phyloP scores from a whole-genome alignment of 2,797 vertebrate species.

The Nasua narica region DNA sequence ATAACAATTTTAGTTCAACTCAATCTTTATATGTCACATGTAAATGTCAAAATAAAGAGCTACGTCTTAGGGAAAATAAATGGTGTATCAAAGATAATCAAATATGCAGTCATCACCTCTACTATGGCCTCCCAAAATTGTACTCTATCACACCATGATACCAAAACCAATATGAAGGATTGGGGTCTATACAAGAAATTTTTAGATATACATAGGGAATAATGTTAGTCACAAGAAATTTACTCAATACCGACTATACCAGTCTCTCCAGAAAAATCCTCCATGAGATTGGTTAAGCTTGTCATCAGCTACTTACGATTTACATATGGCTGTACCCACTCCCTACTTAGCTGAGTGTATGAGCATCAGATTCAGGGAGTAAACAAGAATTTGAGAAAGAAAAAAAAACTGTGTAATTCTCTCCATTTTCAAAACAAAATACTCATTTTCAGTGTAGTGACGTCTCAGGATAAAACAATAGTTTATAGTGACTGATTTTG shows the following conservation, averaged over 20 bases:
- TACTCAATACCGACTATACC: neutral
- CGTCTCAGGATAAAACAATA: neutral
- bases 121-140: neutral
- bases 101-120: neutral
- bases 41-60: neutral
- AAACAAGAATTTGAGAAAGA: neutral
- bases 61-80: neutral
- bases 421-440: neutral
- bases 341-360: too few relatives aligned
- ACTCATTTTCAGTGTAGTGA: neutral
- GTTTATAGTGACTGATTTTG: neutral
- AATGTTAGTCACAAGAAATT: neutral
- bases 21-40: neutral
- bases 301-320: neutral
- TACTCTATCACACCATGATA: neutral
- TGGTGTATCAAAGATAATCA: neutral
- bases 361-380: too few relatives aligned
- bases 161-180: neutral
- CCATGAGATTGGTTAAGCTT: neutral
- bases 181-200: neutral
- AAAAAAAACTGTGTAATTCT: fast-evolving
- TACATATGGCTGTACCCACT: too few relatives aligned
- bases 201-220: too few relatives aligned
- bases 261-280: neutral
- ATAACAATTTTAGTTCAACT: neutral